Conservation (phyloP, 1,140 invertebrate species). For the Neodiprion virginianus region DNA sequence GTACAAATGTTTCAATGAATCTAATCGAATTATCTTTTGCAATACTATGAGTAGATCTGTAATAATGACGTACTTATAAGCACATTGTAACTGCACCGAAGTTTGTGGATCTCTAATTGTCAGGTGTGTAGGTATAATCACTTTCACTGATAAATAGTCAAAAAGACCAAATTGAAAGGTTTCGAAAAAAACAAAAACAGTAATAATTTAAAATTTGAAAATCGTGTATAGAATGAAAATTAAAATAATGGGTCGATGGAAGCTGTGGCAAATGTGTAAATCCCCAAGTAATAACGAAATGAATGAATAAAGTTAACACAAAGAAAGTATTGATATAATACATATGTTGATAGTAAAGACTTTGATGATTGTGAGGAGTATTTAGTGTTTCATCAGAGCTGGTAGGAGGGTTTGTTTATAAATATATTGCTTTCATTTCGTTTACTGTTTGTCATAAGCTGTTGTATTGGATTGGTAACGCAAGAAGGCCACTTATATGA, state of each 20-base stretch:
- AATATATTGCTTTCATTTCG: not conserved
- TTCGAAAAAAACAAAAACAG: not conserved
- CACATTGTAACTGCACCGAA: not conserved
- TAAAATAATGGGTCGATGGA: too few relatives aligned
- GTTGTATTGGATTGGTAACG: not conserved
- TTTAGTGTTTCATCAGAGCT: not conserved
- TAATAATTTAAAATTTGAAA: too few relatives aligned
- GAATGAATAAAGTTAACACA: not conserved
- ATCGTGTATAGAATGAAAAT: too few relatives aligned
- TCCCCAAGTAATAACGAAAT: too few relatives aligned
- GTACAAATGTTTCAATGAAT: too few relatives aligned
- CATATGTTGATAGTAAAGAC: not conserved
- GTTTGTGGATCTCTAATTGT: not conserved
- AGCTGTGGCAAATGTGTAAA: too few relatives aligned
- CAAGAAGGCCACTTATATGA: not conserved
- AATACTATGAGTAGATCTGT: too few relatives aligned
- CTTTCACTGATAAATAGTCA: not conserved
- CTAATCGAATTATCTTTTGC: too few relatives aligned
- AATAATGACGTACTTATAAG: too few relatives aligned
- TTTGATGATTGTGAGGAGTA: not conserved
- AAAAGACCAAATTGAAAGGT: not conserved
- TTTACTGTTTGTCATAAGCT: not conserved
- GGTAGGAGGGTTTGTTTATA: not conserved
- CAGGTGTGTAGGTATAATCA: not conserved
- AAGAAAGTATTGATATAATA: not conserved